A percentile compares a stretch with the other conserved stretches of the same genome.
Conservation (phyloP, 2,797 vertebrate species). For the Percopsis omiscomaycus region DNA sequence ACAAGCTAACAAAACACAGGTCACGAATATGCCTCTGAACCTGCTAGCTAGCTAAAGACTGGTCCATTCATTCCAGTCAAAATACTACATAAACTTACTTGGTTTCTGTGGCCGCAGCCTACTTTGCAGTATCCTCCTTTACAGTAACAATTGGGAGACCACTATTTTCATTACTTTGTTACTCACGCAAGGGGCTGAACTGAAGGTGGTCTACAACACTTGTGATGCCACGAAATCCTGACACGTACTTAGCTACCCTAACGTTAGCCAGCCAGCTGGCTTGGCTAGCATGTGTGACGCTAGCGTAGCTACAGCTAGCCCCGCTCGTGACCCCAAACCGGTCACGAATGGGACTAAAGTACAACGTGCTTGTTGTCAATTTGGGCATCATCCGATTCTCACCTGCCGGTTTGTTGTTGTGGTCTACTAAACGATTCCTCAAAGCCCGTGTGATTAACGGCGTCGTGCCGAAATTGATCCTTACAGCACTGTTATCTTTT, state of each 20-base stretch:
- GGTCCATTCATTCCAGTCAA: neutral
- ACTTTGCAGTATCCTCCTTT: neutral
- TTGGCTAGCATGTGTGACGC: constrained; percentile 35
- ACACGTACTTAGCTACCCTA: constrained; percentile 49
- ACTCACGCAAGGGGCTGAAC: constrained; percentile 7
- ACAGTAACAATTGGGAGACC: neutral
- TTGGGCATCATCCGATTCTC: constrained; percentile 29
- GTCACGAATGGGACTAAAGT: no score
- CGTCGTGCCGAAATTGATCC: no score
- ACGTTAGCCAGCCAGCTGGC: neutral
- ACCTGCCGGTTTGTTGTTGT: constrained; percentile 66
- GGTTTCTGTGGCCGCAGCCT: neutral
- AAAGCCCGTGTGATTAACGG: no score
- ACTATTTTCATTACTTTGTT: neutral
- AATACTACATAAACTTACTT: neutral
- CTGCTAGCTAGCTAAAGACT: neutral
- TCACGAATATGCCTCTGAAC: neutral
- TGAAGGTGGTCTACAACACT: constrained; percentile 22
- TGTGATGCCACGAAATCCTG: constrained; percentile 55
- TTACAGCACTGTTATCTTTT: no score
- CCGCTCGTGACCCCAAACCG: no score
- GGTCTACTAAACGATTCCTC: neutral
- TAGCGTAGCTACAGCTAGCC: constrained; percentile 17
- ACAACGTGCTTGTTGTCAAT: constrained; percentile 21
- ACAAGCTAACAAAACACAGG: neutral